Percentiles rank a stretch among this genome's conserved stretches.
phyloP scores from a whole-genome alignment of 2,113 vertebrate species.

The Pelobates fuscus region DNA sequence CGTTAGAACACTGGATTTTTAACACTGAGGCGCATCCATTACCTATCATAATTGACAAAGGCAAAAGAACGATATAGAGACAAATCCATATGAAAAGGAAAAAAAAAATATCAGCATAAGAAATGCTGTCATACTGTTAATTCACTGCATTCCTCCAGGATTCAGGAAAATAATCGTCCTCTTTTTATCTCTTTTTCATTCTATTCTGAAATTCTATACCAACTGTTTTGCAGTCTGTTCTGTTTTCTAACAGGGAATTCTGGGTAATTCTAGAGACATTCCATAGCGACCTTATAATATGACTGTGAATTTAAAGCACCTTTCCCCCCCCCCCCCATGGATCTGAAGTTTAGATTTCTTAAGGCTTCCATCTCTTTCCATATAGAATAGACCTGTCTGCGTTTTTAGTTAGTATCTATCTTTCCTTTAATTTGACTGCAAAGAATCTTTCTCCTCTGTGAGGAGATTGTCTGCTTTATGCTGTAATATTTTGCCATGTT shows the following conservation, averaged over 20 bases:
- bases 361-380: conserved; percentile 55
- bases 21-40: conserved; percentile 95
- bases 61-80: conserved; percentile 62
- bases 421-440: conserved; percentile 75
- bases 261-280: conserved; percentile 51
- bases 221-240: conserved; percentile 76
- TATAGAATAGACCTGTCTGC: conserved; percentile 57
- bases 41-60: conserved; percentile 80
- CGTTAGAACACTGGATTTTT: conserved; percentile 94
- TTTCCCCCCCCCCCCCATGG: conserved; percentile 28
- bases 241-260: conserved; percentile 57
- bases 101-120: conserved; percentile 60
- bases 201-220: conserved; percentile 59
- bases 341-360: conserved; percentile 51
- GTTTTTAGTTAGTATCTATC: conserved; percentile 58
- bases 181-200: conserved; percentile 54
- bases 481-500: conserved; percentile 83
- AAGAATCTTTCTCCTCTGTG: conserved; percentile 89
- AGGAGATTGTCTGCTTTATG: conserved; percentile 86
- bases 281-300: conserved; percentile 30
- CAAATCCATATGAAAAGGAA: conserved; percentile 52
- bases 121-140: conserved; percentile 57
- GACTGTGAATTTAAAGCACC: conserved; percentile 39
- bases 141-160: conserved; percentile 56
- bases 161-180: conserved; percentile 59